Evolutionary conservation across 2,113 vertebrate genomes (phyloP).

Genomic region (Hylia prasina): DNA sequence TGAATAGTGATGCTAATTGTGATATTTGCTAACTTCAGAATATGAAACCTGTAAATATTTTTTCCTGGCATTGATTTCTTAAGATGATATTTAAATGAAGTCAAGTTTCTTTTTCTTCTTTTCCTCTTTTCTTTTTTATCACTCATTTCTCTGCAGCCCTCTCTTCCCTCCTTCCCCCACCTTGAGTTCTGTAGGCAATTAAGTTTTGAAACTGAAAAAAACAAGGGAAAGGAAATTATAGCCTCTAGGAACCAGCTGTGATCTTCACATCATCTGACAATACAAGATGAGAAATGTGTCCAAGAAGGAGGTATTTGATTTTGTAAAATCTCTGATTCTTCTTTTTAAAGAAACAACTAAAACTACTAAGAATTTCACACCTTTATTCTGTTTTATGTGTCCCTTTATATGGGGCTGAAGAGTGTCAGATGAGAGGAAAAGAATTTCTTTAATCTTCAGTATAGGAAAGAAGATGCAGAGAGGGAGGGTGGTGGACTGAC

Average conservation of each 20-base stretch:
- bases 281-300: not conserved
- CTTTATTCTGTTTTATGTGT: not conserved
- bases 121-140: not conserved
- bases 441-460: not conserved
- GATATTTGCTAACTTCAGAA: not conserved
- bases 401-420: not conserved
- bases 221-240: not conserved
- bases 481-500: not conserved
- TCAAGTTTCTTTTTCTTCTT: not conserved
- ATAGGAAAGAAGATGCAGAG: not conserved
- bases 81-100: not conserved
- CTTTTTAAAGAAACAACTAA: not conserved
- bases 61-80: not conserved
- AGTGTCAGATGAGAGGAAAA: not conserved
- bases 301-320: not conserved
- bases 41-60: not conserved
- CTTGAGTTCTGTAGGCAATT: not conserved
- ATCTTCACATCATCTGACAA: not conserved
- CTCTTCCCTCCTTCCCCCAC: fast-evolving
- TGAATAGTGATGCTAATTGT: not conserved
- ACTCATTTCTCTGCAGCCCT: not conserved
- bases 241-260: not conserved
- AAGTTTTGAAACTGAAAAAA: not conserved
- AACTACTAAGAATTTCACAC: not conserved
- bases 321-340: not conserved